Evolutionary conservation across 2,113 vertebrate species (phyloP).

Genomic region (Mesembrinibis cayennensis): DNA sequence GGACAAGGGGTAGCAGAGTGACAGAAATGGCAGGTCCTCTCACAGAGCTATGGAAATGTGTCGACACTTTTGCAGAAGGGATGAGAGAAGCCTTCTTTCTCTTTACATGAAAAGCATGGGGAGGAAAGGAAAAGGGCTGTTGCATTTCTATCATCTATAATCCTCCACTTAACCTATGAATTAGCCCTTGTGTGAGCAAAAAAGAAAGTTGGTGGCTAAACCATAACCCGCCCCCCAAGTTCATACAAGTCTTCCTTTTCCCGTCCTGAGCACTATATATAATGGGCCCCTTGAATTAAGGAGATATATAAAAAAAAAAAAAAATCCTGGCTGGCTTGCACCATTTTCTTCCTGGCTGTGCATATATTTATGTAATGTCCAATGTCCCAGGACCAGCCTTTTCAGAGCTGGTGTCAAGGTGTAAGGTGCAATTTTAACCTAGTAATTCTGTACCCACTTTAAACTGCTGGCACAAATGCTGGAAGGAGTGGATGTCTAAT

Average conservation of each 20-base stretch:
- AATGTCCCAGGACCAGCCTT: background rate
- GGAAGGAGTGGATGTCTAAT: slow-evolving; percentile 31
- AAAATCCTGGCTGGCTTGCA: slow-evolving; percentile 37
- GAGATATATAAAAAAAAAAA: slow-evolving; percentile 39
- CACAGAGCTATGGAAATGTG: slow-evolving; percentile 55
- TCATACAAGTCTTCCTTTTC: slow-evolving; percentile 62
- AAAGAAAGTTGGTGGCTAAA: slow-evolving; percentile 63
- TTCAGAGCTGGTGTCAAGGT: slow-evolving; percentile 37
- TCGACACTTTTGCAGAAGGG: slow-evolving; percentile 50
- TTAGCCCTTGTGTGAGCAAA: slow-evolving; percentile 66
- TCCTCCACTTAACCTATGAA: slow-evolving; percentile 70
- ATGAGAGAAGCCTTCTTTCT: slow-evolving; percentile 63
- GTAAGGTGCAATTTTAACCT: slow-evolving; percentile 51
- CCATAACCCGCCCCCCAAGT: slow-evolving; percentile 18
- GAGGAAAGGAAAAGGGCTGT: slow-evolving; percentile 53
- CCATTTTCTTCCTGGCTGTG: slow-evolving; percentile 48
- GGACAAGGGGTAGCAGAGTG: slow-evolving; percentile 23
- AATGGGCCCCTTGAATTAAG: slow-evolving; percentile 57
- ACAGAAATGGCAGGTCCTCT: slow-evolving; percentile 65
- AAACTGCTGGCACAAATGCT: slow-evolving; percentile 19
- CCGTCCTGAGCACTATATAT: background rate
- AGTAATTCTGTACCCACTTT: slow-evolving; percentile 22
- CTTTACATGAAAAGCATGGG: slow-evolving; percentile 53
- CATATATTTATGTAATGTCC: slow-evolving; percentile 33
- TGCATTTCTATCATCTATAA: slow-evolving; percentile 65